Evolutionary conservation across 1,140 invertebrate genomes (phyloP).

Genomic region (Cyclina sinensis): DNA sequence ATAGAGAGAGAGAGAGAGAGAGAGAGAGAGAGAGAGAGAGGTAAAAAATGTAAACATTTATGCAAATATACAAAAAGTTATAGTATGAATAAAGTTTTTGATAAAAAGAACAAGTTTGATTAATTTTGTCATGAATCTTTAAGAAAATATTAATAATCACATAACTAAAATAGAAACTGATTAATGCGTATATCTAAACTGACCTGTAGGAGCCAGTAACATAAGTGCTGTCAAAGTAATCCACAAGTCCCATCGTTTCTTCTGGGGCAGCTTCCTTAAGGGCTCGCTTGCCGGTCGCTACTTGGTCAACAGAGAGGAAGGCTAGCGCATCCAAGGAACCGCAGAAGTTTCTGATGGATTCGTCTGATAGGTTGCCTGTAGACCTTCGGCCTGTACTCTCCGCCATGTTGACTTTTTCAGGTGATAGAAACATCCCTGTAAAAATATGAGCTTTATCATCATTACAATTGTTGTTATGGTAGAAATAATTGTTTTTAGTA

Average conservation of each 20-base stretch:
- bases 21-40: no score
- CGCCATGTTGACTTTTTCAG: slow-evolving; percentile 42
- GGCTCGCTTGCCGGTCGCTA: slow-evolving; percentile 35
- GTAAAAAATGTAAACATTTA: no score
- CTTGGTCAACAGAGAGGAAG: slow-evolving; percentile 64
- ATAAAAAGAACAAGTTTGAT: no score
- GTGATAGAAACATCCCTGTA: slow-evolving; percentile 52
- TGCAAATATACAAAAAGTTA: no score
- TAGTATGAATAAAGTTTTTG: no score
- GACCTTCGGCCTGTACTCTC: slow-evolving; percentile 5
- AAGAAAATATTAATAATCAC: no score
- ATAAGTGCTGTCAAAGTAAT: slow-evolving; percentile 23
- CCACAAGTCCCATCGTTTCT: not conserved
- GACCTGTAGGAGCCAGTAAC: not conserved
- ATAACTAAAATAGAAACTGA: no score
- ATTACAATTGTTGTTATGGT: slow-evolving; percentile 25
- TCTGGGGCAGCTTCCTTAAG: slow-evolving; percentile 33
- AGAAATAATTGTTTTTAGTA: slow-evolving; percentile 14
- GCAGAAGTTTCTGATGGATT: slow-evolving; percentile 60
- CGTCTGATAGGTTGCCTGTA: slow-evolving; percentile 4
- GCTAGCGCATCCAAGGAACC: no score
- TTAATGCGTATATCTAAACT: no score
- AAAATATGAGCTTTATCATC: slow-evolving; percentile 20
- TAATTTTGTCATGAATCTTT: no score
- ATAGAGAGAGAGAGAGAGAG: no score